Evolutionary conservation across 2,113 vertebrate species (phyloP), one percentile per base, ranked within the genome.

Genomic region (Eulemur macaco): DNA sequence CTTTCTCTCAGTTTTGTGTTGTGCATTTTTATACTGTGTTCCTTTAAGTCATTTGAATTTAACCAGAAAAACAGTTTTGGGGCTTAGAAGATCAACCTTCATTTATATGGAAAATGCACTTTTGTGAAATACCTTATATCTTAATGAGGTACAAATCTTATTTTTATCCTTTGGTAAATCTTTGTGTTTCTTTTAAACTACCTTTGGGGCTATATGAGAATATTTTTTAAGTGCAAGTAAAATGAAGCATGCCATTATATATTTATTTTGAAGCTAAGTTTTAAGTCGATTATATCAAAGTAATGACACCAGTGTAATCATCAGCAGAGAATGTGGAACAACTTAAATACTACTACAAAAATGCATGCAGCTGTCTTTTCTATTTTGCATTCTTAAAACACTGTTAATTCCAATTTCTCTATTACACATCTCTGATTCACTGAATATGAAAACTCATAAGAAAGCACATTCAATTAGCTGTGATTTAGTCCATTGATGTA

Each of bases 401-500:
- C 7, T 10, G 4, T 82, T 94, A 42, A 95, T 96, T 97, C 47
- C 60, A 88, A 37, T 73, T 96, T 94, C 37, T 92, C 71, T 78
- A 29, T 95, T 88, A 81, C 8, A 45, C 14, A 92, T 97, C 94
- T 97, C 73, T 94, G 60, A 77, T 88, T 97, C 90, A 95, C 58
- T 94, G 80, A 84, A 78, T 86, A 76, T 73, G 42, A 82, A 97
- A 92, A 83, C 69, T 84, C 63, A 39, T 68, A 50, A 9, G 82
- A 71, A 92, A 93, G n/a, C 58, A 88, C 47, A 91, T 88, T 96
- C 37, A 94, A 27, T 97, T 97, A 96, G 47, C 89, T 89, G 76
- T 96, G 64, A 86, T 97, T 95, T 97, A 60, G 52, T 37, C 81
- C 87, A 96, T 91, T 94, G 92, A 91, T 95, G 37, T 83, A 82